Conservation (phyloP, 2,797 vertebrate genomes). For the Acanthurus tractus region DNA sequence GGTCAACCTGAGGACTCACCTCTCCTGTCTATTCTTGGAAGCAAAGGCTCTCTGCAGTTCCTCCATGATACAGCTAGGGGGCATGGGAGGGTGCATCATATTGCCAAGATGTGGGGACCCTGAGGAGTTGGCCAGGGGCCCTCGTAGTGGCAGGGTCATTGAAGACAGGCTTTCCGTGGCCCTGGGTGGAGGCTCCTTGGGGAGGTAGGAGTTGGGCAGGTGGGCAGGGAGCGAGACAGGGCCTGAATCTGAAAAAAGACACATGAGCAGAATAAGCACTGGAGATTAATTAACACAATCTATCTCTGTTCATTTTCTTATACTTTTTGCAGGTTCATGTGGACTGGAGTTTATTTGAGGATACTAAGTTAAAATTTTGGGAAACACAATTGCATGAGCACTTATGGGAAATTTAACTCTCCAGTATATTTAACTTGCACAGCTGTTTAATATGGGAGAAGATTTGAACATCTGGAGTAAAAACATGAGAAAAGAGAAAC, state of each 20-base stretch:
- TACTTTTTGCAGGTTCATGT: not conserved
- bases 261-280: not conserved
- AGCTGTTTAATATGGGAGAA: constrained; percentile 10
- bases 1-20: constrained; percentile 79
- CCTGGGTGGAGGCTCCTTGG: constrained; percentile 82
- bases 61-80: constrained; percentile 96
- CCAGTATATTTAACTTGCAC: not conserved
- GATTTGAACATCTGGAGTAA: constrained; percentile 2
- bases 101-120: constrained; percentile 92
- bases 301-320: not conserved
- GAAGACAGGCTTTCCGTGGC: constrained; percentile 78
- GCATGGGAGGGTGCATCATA: constrained; percentile 94
- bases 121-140: constrained; percentile 88
- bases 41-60: constrained; percentile 96
- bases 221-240: constrained; percentile 78
- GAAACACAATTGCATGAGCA: not conserved
- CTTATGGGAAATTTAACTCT: not conserved
- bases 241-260: constrained; percentile 74
- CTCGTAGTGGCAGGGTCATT: constrained; percentile 82
- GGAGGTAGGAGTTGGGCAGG: constrained; percentile 86
- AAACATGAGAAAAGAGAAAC: not conserved
- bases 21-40: constrained; percentile 95
- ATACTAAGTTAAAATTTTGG: constrained; percentile 1
- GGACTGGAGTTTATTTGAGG: not conserved
- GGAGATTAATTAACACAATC: not conserved